Percentiles rank a stretch among this genome's conserved stretches.
Conservation (phyloP, 2,888 invertebrate genomes). For the Branchellion lobata region DNA sequence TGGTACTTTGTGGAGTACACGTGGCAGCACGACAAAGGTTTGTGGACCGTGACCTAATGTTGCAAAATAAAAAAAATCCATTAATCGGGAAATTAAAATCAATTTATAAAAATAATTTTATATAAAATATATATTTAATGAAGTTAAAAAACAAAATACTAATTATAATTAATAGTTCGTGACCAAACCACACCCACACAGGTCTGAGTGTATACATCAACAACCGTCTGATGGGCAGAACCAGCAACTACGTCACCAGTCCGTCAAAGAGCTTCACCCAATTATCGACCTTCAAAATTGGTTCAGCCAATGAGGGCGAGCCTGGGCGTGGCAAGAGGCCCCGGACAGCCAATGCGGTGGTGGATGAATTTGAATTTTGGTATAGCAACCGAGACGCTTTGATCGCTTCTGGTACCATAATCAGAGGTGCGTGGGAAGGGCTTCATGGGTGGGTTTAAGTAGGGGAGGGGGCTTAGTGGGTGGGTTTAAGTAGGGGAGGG, state of each 20-base stretch:
- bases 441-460: too few species aligned
- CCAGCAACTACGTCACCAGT: background rate
- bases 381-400: constrained; percentile 57
- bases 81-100: background rate
- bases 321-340: constrained; percentile 13
- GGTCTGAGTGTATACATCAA: constrained; percentile 48
- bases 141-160: background rate
- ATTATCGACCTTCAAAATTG: constrained; percentile 43
- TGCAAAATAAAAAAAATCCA: background rate
- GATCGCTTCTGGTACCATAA: constrained; percentile 52
- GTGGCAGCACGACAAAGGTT: constrained; percentile 58
- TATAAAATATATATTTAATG: background rate
- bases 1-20: constrained; percentile 59
- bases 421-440: constrained; percentile 50
- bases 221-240: constrained; percentile 47
- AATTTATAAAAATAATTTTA: too few species aligned
- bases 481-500: background rate
- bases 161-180: background rate
- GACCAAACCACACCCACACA: background rate
- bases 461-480: background rate
- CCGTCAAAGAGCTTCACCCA: background rate
- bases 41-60: constrained; percentile 31
- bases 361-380: constrained; percentile 56
- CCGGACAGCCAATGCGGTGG: constrained; percentile 43
- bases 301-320: constrained; percentile 50